Evolutionary conservation across 2,797 vertebrate species (phyloP).

Genomic region (Aeoliscus strigatus): DNA sequence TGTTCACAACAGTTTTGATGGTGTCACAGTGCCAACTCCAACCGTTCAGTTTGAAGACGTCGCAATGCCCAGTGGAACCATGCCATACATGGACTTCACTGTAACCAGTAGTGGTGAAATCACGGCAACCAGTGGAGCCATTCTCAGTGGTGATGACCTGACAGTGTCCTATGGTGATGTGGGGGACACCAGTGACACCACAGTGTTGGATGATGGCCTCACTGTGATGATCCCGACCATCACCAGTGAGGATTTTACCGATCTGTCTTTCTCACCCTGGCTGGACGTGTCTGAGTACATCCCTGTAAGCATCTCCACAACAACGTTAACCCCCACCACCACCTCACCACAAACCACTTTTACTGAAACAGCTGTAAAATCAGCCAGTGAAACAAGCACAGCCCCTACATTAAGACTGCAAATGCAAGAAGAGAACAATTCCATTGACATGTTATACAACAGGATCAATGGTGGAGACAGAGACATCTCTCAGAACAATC

Average conservation of each 20-base stretch:
- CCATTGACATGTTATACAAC: conserved; percentile 78
- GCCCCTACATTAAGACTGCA: conserved; percentile 42
- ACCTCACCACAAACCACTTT: conserved; percentile 6
- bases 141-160: conserved; percentile 46
- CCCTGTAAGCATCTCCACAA: conserved; percentile 22
- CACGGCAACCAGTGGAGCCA: conserved; percentile 27
- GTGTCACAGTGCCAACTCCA: conserved; percentile 17
- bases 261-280: conserved; percentile 46
- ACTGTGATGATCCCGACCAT: conserved; percentile 48
- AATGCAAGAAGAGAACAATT: conserved; percentile 82
- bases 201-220: conserved; percentile 46
- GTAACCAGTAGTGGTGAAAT: conserved; percentile 38
- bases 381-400: conserved; percentile 1
- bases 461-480: conserved; percentile 69
- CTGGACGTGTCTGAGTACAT: conserved; percentile 69
- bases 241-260: conserved; percentile 30
- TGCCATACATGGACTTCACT: conserved; percentile 26
- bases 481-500: conserved; percentile 82
- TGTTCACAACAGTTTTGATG: conserved; percentile 11
- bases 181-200: conserved; percentile 36
- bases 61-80: conserved; percentile 33
- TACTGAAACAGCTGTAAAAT: conserved; percentile 21
- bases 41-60: conserved; percentile 25
- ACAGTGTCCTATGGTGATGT: conserved; percentile 34
- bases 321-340: conserved; percentile 10